These are phyloP conservation scores for Electrophaes corylata DNA, from an alignment of 2,888 invertebrate genomes.

Conservation along the genomic window DNA sequence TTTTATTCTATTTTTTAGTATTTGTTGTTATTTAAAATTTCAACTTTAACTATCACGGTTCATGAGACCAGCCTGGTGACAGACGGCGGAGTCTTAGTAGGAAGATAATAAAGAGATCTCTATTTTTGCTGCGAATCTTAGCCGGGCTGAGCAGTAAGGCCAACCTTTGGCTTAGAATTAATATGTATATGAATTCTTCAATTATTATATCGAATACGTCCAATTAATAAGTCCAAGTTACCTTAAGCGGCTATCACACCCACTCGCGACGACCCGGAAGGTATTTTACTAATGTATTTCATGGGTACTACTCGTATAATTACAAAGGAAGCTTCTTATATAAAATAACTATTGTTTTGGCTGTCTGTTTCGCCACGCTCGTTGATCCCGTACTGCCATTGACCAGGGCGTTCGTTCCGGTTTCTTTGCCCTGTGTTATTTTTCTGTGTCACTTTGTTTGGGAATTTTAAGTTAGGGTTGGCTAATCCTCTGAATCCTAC, in stretches of 20 bases:
- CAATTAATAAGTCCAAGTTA: conserved; percentile 52
- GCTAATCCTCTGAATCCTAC: conserved; percentile 24
- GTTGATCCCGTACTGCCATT: conserved; percentile 48
- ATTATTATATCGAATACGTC: conserved; percentile 24
- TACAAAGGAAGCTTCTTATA: conserved; percentile 33
- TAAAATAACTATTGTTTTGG: conserved; percentile 42
- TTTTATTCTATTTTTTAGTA: too few species aligned
- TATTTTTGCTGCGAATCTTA: too few species aligned
- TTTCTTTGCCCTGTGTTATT: conserved; percentile 43
- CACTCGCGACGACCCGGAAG: conserved; percentile 65
- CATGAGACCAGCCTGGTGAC: too few species aligned
- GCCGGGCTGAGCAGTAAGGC: too few species aligned
- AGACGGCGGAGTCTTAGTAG: too few species aligned
- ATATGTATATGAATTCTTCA: conserved; percentile 5
- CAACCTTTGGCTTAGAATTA: too few species aligned
- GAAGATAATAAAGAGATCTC: too few species aligned
- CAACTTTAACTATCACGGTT: too few species aligned
- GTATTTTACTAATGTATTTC: conserved; percentile 19
- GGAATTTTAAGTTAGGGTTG: conserved; percentile 44
- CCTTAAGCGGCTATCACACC: conserved; percentile 64
- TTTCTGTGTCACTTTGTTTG: conserved; percentile 39
- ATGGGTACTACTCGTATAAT: conserved; percentile 38
- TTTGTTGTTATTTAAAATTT: too few species aligned
- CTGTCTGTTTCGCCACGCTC: conserved; percentile 43
- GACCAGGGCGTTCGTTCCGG: conserved; percentile 52